Evolutionary conservation across 2,797 vertebrate species (phyloP).

Genomic region (Varecia variegata): DNA sequence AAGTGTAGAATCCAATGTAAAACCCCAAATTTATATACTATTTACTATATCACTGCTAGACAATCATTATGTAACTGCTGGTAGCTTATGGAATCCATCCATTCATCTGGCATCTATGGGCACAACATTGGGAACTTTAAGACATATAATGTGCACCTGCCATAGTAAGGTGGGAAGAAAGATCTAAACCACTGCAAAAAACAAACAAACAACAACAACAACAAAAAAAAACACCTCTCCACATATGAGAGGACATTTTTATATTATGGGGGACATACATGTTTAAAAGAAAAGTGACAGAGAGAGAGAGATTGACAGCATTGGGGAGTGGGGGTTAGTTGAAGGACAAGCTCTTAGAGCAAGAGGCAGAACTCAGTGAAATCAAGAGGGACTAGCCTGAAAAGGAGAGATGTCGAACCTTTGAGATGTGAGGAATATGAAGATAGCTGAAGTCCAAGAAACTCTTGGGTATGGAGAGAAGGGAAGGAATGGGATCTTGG

Average conservation of each 20-base stretch:
- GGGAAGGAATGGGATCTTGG: background rate
- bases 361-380: background rate
- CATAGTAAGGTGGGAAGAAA: background rate
- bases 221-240: background rate
- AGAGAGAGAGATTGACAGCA: background rate
- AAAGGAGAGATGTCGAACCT: background rate
- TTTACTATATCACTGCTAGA: background rate
- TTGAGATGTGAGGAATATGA: background rate
- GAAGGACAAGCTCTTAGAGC: background rate
- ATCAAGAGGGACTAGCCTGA: background rate
- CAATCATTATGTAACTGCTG: background rate
- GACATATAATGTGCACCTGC: background rate
- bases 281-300: background rate
- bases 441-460: background rate
- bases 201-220: no score
- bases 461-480: background rate
- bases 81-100: background rate
- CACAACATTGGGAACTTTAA: background rate
- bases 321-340: background rate
- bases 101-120: background rate
- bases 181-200: background rate
- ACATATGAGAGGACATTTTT: background rate
- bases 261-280: background rate
- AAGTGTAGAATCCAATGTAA: background rate
- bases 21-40: background rate